Percentiles rank a stretch among this genome's conserved stretches.
These are phyloP conservation scores for Beroe forskalii DNA, from an alignment of 37 sponge, comb jelly and placozoan genomes.

Conservation along the genomic window DNA sequence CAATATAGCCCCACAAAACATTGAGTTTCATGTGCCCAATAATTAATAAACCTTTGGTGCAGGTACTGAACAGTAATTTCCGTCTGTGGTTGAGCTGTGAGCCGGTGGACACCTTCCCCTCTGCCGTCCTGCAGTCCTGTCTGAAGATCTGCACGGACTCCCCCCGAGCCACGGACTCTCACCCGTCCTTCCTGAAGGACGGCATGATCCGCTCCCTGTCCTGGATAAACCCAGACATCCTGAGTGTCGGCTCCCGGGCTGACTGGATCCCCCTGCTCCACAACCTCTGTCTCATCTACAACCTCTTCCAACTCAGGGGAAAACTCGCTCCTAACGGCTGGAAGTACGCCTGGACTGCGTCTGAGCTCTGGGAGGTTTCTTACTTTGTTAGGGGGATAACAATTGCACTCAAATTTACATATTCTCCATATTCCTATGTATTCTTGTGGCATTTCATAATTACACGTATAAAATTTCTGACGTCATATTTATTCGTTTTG, in stretches of 20 bases:
- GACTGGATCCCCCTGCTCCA: slow-evolving; percentile 49
- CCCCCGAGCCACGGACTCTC: background rate
- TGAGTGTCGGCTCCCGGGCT: background rate
- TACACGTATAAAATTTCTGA: too few relatives aligned
- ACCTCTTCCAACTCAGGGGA: slow-evolving; percentile 41
- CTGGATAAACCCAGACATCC: slow-evolving; percentile 11
- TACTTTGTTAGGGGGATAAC: too few relatives aligned
- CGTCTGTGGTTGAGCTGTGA: slow-evolving; percentile 38
- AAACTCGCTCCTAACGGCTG: slow-evolving; percentile 31
- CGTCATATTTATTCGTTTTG: too few relatives aligned
- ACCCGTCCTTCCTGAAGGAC: slow-evolving; percentile 24
- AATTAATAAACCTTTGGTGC: too few relatives aligned
- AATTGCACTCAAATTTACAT: too few relatives aligned
- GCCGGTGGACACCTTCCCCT: slow-evolving; percentile 43
- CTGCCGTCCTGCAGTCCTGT: slow-evolving; percentile 45
- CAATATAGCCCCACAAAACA: too few relatives aligned
- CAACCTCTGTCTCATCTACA: slow-evolving; percentile 50
- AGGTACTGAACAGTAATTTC: slow-evolving; percentile 45
- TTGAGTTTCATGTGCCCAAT: background rate
- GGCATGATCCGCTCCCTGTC: slow-evolving; percentile 43
- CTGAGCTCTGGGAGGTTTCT: slow-evolving; percentile 25
- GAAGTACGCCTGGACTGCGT: slow-evolving; percentile 26
- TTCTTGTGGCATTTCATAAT: too few relatives aligned
- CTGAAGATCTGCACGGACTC: slow-evolving; percentile 53
- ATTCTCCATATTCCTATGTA: too few relatives aligned